phyloP scores from a whole-genome alignment of 2,888 invertebrate species.

The Nesidiocoris tenuis region DNA sequence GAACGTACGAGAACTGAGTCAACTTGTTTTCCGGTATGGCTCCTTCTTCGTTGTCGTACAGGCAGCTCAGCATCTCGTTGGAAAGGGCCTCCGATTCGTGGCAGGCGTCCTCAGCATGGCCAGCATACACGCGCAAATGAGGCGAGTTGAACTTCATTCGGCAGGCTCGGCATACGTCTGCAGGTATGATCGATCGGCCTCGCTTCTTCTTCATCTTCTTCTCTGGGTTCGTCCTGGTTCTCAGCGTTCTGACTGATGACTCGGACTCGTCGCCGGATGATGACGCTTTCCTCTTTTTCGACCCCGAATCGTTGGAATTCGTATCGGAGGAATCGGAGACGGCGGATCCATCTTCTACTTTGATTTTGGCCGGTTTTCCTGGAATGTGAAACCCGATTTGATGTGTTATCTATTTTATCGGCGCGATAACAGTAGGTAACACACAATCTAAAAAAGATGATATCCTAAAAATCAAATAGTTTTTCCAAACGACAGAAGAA shows the following conservation, averaged over 20 bases:
- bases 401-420: no score
- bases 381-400: no score
- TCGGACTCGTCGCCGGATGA: background rate
- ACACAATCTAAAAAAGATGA: no score
- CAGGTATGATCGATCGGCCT: conserved; percentile 5
- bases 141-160: conserved; percentile 55
- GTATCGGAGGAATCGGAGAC: background rate
- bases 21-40: conserved; percentile 62
- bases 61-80: conserved; percentile 70
- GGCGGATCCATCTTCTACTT: background rate
- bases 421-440: no score
- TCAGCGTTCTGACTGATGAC: background rate
- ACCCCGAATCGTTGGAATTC: background rate
- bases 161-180: conserved; percentile 57
- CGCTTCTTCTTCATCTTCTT: conserved; percentile 16
- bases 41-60: conserved; percentile 64
- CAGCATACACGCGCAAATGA: conserved; percentile 62
- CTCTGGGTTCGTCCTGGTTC: background rate
- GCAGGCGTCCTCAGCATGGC: conserved; percentile 73
- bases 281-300: background rate
- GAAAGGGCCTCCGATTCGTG: conserved; percentile 76
- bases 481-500: no score
- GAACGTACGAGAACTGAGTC: conserved; percentile 57
- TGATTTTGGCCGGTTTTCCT: no score
- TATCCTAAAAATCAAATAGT: no score